Evolutionary conservation across 2,113 vertebrate genomes (phyloP).

Genomic region (Dipodomys stephensi): DNA sequence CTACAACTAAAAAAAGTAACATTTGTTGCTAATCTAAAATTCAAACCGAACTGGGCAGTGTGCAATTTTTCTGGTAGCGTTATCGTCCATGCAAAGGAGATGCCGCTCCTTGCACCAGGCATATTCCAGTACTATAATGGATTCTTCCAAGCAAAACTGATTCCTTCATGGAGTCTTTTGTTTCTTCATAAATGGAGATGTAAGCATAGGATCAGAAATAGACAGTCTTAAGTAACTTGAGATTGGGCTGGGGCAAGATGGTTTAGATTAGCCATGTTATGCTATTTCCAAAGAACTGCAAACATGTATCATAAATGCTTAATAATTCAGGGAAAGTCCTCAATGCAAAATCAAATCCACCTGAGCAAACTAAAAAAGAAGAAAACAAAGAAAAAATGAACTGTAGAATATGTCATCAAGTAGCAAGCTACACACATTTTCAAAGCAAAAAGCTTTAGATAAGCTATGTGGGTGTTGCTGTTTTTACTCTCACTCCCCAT

Average conservation of each 20-base stretch:
- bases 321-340: background rate
- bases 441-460: background rate
- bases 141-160: constrained; percentile 31
- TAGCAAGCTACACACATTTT: background rate
- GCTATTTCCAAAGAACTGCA: background rate
- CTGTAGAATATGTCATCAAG: background rate
- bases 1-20: background rate
- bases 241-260: background rate
- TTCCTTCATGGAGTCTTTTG: background rate
- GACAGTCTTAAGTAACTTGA: background rate
- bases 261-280: background rate
- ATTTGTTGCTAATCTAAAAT: background rate
- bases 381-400: constrained; percentile 1
- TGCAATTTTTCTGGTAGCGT: background rate
- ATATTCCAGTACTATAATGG: background rate
- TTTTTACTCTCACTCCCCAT: background rate
- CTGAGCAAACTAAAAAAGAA: constrained; percentile 2
- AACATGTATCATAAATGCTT: constrained; percentile 23
- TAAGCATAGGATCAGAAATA: constrained; percentile 40
- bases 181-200: background rate
- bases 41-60: background rate
- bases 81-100: background rate
- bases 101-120: background rate
- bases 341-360: constrained; percentile 41
- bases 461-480: background rate